Conservation (phyloP, 2,797 vertebrate genomes). For the Rhinichthys osculus region DNA sequence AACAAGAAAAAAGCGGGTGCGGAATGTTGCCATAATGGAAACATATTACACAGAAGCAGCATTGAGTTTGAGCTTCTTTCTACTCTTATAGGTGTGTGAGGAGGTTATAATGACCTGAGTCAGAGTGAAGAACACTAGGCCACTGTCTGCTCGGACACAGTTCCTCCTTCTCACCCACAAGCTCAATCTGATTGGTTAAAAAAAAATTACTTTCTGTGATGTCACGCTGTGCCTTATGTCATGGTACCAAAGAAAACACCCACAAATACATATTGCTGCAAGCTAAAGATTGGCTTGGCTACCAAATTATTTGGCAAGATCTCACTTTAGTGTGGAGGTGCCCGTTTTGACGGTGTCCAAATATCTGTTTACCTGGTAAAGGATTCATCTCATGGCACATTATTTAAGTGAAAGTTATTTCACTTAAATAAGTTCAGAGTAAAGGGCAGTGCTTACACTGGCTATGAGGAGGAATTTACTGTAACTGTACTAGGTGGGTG, state of each 20-base stretch:
- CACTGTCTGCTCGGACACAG: constrained; percentile 46
- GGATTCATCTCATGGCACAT: not conserved
- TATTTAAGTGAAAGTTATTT: not conserved
- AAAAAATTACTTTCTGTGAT: constrained; percentile 15
- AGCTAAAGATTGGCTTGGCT: not conserved
- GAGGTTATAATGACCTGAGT: constrained; percentile 52
- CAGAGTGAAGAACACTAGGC: constrained; percentile 48
- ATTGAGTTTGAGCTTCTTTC: constrained; percentile 50
- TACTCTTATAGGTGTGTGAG: constrained; percentile 39
- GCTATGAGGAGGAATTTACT: not conserved
- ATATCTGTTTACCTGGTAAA: not conserved
- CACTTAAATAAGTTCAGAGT: not conserved
- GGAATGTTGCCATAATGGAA: constrained; percentile 6
- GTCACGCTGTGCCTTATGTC: constrained; percentile 7
- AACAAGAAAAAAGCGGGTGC: constrained; percentile 20
- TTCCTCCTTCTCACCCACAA: constrained; percentile 10
- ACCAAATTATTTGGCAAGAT: not conserved
- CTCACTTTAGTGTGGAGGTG: not conserved
- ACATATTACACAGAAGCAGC: constrained; percentile 36
- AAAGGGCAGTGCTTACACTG: not conserved
- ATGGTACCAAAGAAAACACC: not conserved
- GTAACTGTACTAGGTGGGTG: not conserved
- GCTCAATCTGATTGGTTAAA: constrained; percentile 41
- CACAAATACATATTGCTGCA: constrained; percentile 12
- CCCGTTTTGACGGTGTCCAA: not conserved